Evolutionary conservation across 2,888 invertebrate species (phyloP), one percentile per base, ranked within the genome.

Genomic region (Drosophila diplacantha): DNA sequence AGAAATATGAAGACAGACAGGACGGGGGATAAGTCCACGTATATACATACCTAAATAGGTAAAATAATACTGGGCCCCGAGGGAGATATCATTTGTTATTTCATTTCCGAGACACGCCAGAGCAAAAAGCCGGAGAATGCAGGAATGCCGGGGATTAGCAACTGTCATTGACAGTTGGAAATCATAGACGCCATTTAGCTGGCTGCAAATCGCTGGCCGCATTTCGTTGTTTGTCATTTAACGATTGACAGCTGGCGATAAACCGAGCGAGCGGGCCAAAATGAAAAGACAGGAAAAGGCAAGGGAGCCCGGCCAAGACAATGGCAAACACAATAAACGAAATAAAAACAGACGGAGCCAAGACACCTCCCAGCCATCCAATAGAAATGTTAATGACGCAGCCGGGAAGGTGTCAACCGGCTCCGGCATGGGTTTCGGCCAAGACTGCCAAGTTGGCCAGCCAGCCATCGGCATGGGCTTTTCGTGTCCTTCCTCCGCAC

Each of bases 171-270:
- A 63, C 76, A 79, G 75, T 57, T 60, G 73, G 63, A 60, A 81
- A 75, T 76, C 81, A 73, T 75, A 66, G 69, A 55, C 51, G 70
- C 58, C 52, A 46, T 51, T 68, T 47, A 31, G 60, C 51, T 62
- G 69, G 52, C 46, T 63, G 69, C 56, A 72, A 79, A 79, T 79
- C 20, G 55, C 67, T 69, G 24, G 46, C 50, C 83, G 63, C 74
- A 75, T 79, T 83, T 79, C 82, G 79, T 76, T 83, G 81, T 83
- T 79, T 83, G 83, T 79, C 81, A 76, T 77, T 83, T 77, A 83
- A 70, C 84, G 81, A 81, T 81, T 81, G 84, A 83, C 84, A 81
- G 81, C 62, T 71, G 62, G 62, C 69, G 84, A 83, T 81, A 79
- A 78, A 63, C 61, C 32, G 51, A 69, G 56, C 37, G 66, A 68